These are phyloP conservation scores for Urophycis tenuis DNA, from an alignment of 2,797 vertebrate species.

Conservation along the genomic window DNA sequence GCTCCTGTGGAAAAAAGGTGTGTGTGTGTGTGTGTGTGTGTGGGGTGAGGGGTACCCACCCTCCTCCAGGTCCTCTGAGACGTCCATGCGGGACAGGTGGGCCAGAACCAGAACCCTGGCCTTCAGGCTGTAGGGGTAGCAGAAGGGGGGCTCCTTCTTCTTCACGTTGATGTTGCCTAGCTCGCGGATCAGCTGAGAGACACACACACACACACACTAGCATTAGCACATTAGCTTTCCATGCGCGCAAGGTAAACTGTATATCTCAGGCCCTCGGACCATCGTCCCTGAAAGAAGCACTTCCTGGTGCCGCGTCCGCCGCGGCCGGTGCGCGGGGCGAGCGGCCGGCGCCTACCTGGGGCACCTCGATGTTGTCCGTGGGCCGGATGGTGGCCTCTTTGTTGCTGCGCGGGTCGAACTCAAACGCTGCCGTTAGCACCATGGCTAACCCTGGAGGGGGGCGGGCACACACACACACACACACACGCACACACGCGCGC, in stretches of 20 bases:
- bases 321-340: background rate
- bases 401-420: slow-evolving; percentile 97
- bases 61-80: slow-evolving; percentile 91
- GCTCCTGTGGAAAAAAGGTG: too few species aligned
- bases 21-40: too few species aligned
- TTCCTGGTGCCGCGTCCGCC: too few species aligned
- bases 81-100: slow-evolving; percentile 91
- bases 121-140: slow-evolving; percentile 97
- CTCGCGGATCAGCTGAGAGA: slow-evolving; percentile 86
- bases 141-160: slow-evolving; percentile 98
- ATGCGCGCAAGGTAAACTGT: too few species aligned
- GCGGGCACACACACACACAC: background rate
- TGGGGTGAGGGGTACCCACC: slow-evolving; percentile 64
- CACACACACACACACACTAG: background rate
- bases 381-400: slow-evolving; percentile 96
- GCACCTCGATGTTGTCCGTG: slow-evolving; percentile 94
- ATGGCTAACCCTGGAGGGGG: slow-evolving; percentile 81
- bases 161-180: slow-evolving; percentile 97
- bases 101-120: slow-evolving; percentile 88
- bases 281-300: too few species aligned
- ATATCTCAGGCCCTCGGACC: too few species aligned
- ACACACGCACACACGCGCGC: background rate
- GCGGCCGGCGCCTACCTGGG: slow-evolving; percentile 74
- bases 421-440: slow-evolving; percentile 94
- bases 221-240: background rate